Base-by-base conservation (phyloP, 2,113 vertebrate genomes). In the Centropristis striata region DNA sequence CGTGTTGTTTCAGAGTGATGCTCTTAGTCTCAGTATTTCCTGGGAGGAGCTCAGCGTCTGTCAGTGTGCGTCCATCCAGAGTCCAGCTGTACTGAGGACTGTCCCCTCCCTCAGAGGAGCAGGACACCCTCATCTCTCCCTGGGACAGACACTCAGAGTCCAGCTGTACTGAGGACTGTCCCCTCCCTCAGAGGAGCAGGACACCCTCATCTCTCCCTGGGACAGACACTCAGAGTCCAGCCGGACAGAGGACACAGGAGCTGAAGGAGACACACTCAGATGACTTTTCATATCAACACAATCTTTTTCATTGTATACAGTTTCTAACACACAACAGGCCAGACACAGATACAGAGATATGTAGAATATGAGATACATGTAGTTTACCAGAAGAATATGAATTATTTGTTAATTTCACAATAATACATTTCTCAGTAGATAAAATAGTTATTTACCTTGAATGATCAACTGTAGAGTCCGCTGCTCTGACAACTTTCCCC, bases 31-130 rank as follows among this genome's bases (percentile, higher is more conserved):
- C 47, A 2, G 20, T 20, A 25, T 57, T 58, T 75, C 75, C 75
- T 59, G 64, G 69, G 51, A 58, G 23, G 37, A 88, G 67, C 16
- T 84, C 42, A 57, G 28, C 2, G 11, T 72, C 53, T 37, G 46
- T 70, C 81, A 88, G 74, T 53, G 60, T 39, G 27, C 11, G 28
- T 84, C 81, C 72, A 57, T 74, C 47, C 68, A 93, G 65, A 65
- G 68, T 90, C 91, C 90, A 93, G 68, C 5, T 88, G 83, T 87
- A 90, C 63, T 81, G 71, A 81, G 67, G 75, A 72, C 60, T 78
- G 50, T 88, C 90, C 21, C 85, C 92, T 65, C 66, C 81, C 2
- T 71, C 37, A 58, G 71, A 76, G 67, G 73, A 85, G 51, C 92
- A 93, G 76, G 72, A 72, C 71, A 83, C 79, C 51, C 2, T 80